Evolutionary conservation across 2,888 invertebrate genomes (phyloP).

Genomic region (Copidosoma aretas): DNA sequence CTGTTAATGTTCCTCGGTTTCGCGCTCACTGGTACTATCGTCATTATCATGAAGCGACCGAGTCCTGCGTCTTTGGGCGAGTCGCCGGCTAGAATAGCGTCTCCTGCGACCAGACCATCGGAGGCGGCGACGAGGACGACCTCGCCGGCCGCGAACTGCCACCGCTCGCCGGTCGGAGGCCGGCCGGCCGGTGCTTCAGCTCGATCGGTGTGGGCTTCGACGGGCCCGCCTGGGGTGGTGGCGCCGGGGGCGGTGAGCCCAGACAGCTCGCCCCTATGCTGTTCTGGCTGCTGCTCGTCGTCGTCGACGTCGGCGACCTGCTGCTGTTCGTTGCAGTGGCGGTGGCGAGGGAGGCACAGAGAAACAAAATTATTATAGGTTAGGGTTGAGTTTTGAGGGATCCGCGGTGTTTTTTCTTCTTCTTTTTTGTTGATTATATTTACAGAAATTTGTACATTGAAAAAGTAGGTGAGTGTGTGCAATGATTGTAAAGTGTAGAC

Average conservation of each 20-base stretch:
- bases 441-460: too few relatives aligned
- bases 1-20: too few relatives aligned
- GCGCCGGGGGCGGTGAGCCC: conserved; percentile 9
- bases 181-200: conserved; percentile 57
- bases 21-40: too few relatives aligned
- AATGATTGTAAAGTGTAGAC: too few relatives aligned
- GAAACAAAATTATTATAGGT: too few relatives aligned
- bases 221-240: conserved; percentile 6
- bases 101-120: conserved; percentile 72
- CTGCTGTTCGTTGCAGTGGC: too few relatives aligned
- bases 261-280: conserved; percentile 43
- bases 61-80: background rate
- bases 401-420: too few relatives aligned
- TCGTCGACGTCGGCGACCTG: background rate
- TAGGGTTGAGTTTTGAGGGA: too few relatives aligned
- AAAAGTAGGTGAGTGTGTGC: too few relatives aligned
- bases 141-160: conserved; percentile 20
- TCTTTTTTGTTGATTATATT: too few relatives aligned
- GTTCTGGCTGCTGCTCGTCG: conserved; percentile 52
- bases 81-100: conserved; percentile 73
- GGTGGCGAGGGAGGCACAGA: too few relatives aligned
- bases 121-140: background rate
- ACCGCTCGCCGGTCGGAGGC: conserved; percentile 47
- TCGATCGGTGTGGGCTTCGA: conserved; percentile 50
- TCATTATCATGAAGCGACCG: background rate